These are phyloP conservation scores for Dinomys branickii DNA, from an alignment of 2,113 vertebrate genomes.

Conservation along the genomic window DNA sequence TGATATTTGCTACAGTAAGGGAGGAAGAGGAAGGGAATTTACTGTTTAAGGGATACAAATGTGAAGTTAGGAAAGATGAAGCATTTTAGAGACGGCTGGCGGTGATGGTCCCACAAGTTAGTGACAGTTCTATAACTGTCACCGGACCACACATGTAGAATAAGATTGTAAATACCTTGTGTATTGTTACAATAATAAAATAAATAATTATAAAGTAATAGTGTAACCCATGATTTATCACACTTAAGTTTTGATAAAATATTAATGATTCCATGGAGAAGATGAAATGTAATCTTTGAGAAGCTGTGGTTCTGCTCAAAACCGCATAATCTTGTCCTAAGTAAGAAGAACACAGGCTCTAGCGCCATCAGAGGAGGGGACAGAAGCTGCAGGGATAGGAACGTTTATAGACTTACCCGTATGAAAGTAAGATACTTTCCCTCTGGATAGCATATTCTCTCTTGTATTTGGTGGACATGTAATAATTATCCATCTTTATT, in stretches of 20 bases:
- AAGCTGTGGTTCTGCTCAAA: neutral
- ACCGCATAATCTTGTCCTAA: neutral
- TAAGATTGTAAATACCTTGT: neutral
- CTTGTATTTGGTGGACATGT: neutral
- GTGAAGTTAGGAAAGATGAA: neutral
- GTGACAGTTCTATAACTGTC: neutral
- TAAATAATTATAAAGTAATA: neutral
- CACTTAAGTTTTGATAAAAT: neutral
- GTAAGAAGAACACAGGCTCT: neutral
- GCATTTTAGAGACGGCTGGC: too few species aligned
- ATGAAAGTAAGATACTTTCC: neutral
- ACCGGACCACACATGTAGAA: neutral
- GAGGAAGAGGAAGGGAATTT: neutral
- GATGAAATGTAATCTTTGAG: neutral
- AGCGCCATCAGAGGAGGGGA: fast-evolving
- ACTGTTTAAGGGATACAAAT: neutral
- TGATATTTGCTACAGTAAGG: neutral
- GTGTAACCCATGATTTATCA: neutral
- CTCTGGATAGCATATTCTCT: neutral
- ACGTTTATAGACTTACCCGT: neutral
- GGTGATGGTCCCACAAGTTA: neutral
- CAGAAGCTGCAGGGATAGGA: neutral
- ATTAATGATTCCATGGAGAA: neutral
- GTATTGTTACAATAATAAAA: neutral
- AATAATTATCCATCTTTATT: neutral